Conservation (phyloP, 2,113 vertebrate genomes). For the Verasper variegatus region DNA sequence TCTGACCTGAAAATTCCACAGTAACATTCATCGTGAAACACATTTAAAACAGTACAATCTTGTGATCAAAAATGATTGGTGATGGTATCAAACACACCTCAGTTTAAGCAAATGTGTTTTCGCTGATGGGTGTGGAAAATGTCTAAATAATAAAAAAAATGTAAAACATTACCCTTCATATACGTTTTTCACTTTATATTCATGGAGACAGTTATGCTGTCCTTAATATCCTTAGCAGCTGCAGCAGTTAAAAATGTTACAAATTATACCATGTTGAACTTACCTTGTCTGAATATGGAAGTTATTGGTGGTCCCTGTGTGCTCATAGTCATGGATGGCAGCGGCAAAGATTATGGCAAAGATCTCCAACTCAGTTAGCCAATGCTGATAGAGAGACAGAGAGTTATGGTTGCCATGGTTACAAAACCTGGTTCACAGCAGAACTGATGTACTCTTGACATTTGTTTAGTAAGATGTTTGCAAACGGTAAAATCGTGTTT, state of each 20-base stretch:
- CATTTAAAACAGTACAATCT: neutral
- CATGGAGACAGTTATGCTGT: neutral
- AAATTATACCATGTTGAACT: neutral
- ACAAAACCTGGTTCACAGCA: neutral
- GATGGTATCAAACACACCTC: too few species aligned
- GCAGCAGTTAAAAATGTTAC: neutral
- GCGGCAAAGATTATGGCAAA: constrained; percentile 97
- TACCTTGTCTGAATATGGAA: constrained; percentile 96
- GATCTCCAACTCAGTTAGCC: constrained; percentile 96
- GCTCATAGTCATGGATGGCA: constrained; percentile 95
- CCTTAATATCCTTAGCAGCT: neutral
- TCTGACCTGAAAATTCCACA: constrained; percentile 85
- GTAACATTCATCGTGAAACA: neutral
- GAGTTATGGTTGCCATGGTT: neutral
- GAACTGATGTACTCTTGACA: neutral
- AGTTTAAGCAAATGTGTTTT: too few species aligned
- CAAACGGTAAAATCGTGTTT: too few species aligned
- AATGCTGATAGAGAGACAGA: constrained; percentile 83
- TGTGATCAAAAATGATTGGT: neutral
- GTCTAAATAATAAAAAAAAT: too few species aligned
- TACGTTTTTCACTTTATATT: too few species aligned
- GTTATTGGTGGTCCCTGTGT: constrained; percentile 97
- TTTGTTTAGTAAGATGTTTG: too few species aligned
- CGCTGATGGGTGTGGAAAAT: too few species aligned
- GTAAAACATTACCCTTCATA: too few species aligned